Percentiles rank a stretch among this genome's conserved stretches.
Conservation (phyloP, 1,140 invertebrate genomes). For the Sesamia nonagrioides region DNA sequence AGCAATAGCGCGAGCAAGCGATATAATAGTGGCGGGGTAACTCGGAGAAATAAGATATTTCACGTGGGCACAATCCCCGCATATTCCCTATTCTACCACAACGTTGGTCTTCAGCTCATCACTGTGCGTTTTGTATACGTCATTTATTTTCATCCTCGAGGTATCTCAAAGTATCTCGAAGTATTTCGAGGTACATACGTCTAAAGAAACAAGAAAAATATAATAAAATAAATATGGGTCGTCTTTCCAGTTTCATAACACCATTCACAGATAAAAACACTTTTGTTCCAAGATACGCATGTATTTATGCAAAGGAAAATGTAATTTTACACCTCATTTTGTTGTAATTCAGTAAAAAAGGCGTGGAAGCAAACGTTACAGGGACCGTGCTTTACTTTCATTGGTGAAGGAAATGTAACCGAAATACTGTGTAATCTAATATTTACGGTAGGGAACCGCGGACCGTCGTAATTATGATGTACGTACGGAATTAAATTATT, state of each 20-base stretch:
- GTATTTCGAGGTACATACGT: no score
- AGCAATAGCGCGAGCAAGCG: no score
- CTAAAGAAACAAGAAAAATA: not conserved
- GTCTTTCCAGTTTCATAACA: not conserved
- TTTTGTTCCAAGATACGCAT: not conserved
- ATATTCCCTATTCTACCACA: no score
- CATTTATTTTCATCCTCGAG: no score
- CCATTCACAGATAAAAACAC: not conserved
- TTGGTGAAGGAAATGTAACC: not conserved
- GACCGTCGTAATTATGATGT: constrained; percentile 17
- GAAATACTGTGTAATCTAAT: constrained; percentile 28
- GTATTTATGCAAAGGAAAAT: constrained; percentile 7
- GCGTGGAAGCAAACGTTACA: not conserved
- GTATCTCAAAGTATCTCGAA: no score
- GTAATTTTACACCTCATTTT: constrained; percentile 4
- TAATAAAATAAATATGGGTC: not conserved
- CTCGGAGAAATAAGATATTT: no score
- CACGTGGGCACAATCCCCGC: no score
- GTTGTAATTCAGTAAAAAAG: not conserved
- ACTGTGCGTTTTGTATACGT: no score
- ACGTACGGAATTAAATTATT: constrained; percentile 24
- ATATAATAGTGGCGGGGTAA: no score
- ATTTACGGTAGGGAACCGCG: constrained; percentile 21
- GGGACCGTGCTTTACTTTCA: not conserved
- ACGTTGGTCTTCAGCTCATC: no score